Evolutionary conservation across 2,888 invertebrate genomes (phyloP), one percentile per base, ranked within the genome.

Genomic region (Norana najaformis): DNA sequence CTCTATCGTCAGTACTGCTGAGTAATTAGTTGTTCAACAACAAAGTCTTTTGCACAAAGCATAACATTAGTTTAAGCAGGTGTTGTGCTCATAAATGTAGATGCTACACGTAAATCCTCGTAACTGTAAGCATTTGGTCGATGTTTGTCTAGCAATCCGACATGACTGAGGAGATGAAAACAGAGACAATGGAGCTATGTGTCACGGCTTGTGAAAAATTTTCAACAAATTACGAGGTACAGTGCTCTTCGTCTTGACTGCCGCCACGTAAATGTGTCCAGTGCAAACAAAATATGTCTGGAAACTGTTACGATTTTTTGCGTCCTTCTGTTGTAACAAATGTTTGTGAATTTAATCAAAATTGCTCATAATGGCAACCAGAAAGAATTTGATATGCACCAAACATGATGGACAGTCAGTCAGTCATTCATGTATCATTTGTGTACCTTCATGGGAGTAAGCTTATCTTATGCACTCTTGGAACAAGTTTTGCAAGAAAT

Each of bases 121-220:
- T 2, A 83, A 83, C 34, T 35, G 18, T 85, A 37, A 85, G 85
- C 35, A 23, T 14, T 85, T 85, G 36, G 23, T 85, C 35, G 91
- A 92, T 91, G 93, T 94, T 95, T 94, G 6, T 69, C 83, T 95
- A 98, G 98, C 97, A 97, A 95, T 97, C 97, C 16, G 98, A 99
- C 95, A 98, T 99, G 98, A 96, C 96, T 41, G 98, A 98, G 93
- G 98, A 98, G 95, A 97, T 98, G 97, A 97, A 97, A 93, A 96
- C 96, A 47, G 98, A 99, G 95, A 97, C 97, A 0, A 96, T 98
- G 95, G 98, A 98, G 95, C 95, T 98, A 92, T 97, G 97, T 92
- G 97, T 98, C 90, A 97, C 98, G 6, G 98, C 98, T 0, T 98
- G 98, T 94, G 98, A 99, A 95, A 98, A 98, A 95, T 97, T 96